These are phyloP conservation scores for Cryptocephalus primarius DNA, from an alignment of 2,888 invertebrate genomes.

Conservation along the genomic window DNA sequence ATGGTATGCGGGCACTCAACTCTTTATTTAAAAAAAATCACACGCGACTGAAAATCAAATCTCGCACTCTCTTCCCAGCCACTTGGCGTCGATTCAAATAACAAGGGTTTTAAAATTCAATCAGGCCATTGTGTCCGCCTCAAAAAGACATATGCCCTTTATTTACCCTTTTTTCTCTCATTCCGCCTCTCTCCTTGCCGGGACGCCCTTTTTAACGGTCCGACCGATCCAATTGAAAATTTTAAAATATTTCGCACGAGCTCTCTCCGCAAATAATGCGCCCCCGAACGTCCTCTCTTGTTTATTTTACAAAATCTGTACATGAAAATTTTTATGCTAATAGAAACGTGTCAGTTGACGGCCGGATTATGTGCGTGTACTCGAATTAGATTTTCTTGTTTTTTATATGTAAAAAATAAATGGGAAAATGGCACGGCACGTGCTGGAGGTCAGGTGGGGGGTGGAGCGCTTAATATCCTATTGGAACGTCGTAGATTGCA, in stretches of 20 bases:
- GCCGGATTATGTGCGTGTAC: constrained; percentile 16
- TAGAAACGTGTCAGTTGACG: constrained; percentile 21
- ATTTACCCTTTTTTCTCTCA: constrained; percentile 1
- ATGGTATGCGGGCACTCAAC: no score
- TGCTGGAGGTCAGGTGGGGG: no score
- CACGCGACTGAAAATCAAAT: no score
- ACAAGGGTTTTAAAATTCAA: constrained; percentile 14
- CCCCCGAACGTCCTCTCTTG: constrained; percentile 11
- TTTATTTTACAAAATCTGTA: constrained; percentile 20
- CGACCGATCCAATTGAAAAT: constrained; percentile 13
- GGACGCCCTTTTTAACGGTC: constrained; percentile 11
- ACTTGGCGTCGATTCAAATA: constrained; percentile 6
- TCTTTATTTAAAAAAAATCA: no score
- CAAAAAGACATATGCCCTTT: constrained; percentile 12
- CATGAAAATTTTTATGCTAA: constrained; percentile 22
- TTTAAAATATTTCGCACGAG: constrained; percentile 19
- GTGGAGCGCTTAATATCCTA: no score
- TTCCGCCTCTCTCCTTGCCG: background rate
- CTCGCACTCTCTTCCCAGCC: no score
- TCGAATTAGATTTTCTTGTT: constrained; percentile 19
- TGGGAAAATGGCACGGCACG: constrained; percentile 15
- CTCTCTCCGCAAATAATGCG: constrained; percentile 4
- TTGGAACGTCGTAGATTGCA: no score
- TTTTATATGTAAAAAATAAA: constrained; percentile 14
- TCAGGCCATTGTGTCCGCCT: constrained; percentile 5